phyloP scores from a whole-genome alignment of 1,140 invertebrate species.

The Forficula auricularia region DNA sequence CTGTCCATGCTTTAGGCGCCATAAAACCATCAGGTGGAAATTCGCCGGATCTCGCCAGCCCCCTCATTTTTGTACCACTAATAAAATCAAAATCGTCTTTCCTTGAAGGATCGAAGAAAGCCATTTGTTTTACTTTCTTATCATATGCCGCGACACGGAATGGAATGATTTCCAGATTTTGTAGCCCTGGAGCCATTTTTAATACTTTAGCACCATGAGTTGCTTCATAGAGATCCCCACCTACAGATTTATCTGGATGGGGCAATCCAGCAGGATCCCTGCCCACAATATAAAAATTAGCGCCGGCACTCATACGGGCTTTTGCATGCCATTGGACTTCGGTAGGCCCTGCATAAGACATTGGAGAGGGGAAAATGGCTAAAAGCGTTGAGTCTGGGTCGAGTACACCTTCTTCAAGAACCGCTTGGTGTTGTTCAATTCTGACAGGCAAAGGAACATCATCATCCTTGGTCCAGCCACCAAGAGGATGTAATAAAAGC shows the following conservation, averaged over 20 bases:
- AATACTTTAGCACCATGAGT: conserved; percentile 84
- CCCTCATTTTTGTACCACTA: conserved; percentile 93
- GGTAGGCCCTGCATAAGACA: conserved; percentile 98
- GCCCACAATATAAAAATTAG: conserved; percentile 97
- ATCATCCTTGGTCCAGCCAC: conserved; percentile 99
- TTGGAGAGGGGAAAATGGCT: conserved; percentile 97
- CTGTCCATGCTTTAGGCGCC: conserved; percentile 84
- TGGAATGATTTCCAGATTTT: conserved; percentile 85
- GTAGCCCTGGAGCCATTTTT: conserved; percentile 80
- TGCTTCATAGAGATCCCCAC: conserved; percentile 82
- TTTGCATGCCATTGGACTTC: conserved; percentile 99
- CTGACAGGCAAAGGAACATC: conserved; percentile 75
- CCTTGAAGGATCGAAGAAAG: conserved; percentile 74
- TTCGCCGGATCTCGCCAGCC: conserved; percentile 66
- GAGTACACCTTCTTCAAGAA: conserved; percentile 70
- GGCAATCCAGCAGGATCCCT: conserved; percentile 94
- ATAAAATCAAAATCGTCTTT: conserved; percentile 94
- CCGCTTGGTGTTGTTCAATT: conserved; percentile 72
- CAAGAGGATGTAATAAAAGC: conserved; percentile 85
- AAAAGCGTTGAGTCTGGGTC: conserved; percentile 74
- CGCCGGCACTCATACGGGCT: conserved; percentile 86
- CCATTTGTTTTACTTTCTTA: conserved; percentile 66
- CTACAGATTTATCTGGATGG: conserved; percentile 61
- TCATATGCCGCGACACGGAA: conserved; percentile 97
- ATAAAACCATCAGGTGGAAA: conserved; percentile 92